Conservation (phyloP, 2,797 vertebrate species). For the Hemibagrus guttatus region DNA sequence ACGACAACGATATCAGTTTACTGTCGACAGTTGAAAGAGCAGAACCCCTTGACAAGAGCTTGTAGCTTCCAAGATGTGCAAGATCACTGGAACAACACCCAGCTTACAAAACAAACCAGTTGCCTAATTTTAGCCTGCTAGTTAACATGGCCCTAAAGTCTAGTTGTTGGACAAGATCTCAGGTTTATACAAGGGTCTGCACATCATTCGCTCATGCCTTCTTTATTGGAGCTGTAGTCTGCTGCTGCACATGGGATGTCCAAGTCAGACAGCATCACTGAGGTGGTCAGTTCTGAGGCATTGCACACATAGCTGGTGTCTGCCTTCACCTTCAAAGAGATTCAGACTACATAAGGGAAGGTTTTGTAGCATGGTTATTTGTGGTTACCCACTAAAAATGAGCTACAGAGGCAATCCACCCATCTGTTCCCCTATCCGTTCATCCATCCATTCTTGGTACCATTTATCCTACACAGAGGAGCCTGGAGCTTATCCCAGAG, state of each 20-base stretch:
- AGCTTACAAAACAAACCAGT: neutral
- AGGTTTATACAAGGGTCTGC: neutral
- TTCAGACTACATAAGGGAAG: neutral
- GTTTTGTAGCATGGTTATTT: neutral
- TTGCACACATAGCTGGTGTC: neutral
- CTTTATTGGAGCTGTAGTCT: neutral
- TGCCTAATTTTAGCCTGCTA: neutral
- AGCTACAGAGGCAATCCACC: no score
- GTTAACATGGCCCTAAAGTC: no score
- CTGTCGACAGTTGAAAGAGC: neutral
- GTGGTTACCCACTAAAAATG: neutral
- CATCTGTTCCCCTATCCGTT: no score
- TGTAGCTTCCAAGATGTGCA: neutral
- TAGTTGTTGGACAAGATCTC: neutral
- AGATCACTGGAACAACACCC: neutral
- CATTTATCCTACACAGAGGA: no score
- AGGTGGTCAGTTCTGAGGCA: neutral
- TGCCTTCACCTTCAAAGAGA: neutral
- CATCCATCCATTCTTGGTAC: no score
- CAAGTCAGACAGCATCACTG: neutral
- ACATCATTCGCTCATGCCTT: no score
- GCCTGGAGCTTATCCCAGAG: no score
- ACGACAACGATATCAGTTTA: neutral
- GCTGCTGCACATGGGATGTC: neutral
- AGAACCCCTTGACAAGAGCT: neutral